Conservation (phyloP, 2,888 invertebrate genomes). For the Luperina testacea region DNA sequence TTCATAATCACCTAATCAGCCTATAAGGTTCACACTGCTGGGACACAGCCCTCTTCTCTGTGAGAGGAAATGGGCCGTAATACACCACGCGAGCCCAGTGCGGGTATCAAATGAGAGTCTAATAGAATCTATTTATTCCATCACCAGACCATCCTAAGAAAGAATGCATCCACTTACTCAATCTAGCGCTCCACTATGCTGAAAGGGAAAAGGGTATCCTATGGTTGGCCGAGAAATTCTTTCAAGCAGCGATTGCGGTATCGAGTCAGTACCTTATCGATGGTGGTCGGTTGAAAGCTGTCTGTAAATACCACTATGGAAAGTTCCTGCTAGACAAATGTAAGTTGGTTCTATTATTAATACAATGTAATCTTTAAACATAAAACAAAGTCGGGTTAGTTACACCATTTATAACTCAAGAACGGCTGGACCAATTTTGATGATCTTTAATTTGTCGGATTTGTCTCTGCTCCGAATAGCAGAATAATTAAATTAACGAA, state of each 20-base stretch:
- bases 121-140: not conserved
- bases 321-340: constrained; percentile 89
- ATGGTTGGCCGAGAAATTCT: constrained; percentile 90
- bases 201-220: constrained; percentile 87
- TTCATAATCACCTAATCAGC: too few relatives aligned
- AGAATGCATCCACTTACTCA: constrained; percentile 84
- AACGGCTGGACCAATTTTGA: too few relatives aligned
- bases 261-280: constrained; percentile 83
- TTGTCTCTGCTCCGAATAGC: too few relatives aligned
- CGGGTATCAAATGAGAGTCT: not conserved
- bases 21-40: too few relatives aligned
- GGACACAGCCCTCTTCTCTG: too few relatives aligned
- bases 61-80: too few relatives aligned
- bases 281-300: constrained; percentile 86
- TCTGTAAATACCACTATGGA: constrained; percentile 88
- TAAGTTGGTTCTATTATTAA: constrained; percentile 68
- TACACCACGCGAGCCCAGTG: too few relatives aligned
- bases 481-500: too few relatives aligned
- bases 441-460: too few relatives aligned
- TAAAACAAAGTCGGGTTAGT: too few relatives aligned
- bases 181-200: constrained; percentile 82
- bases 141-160: constrained; percentile 78
- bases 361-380: not conserved
- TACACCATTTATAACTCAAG: too few relatives aligned
- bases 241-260: constrained; percentile 84